Base-by-base conservation (phyloP, 2,113 vertebrate genomes). In the Danionella cerebrum region DNA sequence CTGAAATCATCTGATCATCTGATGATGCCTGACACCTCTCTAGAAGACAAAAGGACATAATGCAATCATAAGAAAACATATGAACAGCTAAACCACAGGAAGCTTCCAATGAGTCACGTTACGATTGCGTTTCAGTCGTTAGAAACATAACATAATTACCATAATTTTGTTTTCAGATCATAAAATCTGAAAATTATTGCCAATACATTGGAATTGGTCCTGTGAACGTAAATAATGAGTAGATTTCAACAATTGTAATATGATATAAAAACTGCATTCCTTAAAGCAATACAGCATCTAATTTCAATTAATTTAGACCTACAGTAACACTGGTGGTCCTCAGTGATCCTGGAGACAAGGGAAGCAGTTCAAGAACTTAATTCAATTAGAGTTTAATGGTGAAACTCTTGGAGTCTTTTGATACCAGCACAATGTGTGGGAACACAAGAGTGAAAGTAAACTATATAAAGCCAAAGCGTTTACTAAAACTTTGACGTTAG, bases 21-120 rank as follows among this genome's bases (percentile, higher is more conserved):
- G n/a, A n/a, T n/a, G n/a, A n/a, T n/a, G n/a, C n/a, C n/a, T n/a
- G n/a, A n/a, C n/a, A n/a, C 92, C 75, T 93, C 95, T 82, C 92
- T 96, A 76, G 92, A 97, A 84, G 97, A 96, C 94, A 97, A 5
- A 74, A 75, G 35, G 31, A 70, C 36, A 36, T 33, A 41, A 50
- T 44, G 51, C 11, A 13, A 65, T 27, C 7, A 18, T n/a, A 2
- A 29, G 14, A 16, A 36, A 55, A 2, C 31, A 35, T 54, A 18
- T 11, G 0, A 22, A 38, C 13, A 38, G 13, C 35, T 11, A 65
- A 42, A 47, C 16, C 18, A 55, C 5, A 16, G 53, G 25, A 12
- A 22, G 14, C 69, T 24, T 55, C 47, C 11, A 54, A 8, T 19
- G 52, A 25, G 22, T 62, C 21, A 69, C 29, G 7, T 72, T 25